A percentile compares a stretch with the other conserved stretches of the same genome.
Conservation (phyloP, 2,888 invertebrate genomes). For the Byasa hedistus region DNA sequence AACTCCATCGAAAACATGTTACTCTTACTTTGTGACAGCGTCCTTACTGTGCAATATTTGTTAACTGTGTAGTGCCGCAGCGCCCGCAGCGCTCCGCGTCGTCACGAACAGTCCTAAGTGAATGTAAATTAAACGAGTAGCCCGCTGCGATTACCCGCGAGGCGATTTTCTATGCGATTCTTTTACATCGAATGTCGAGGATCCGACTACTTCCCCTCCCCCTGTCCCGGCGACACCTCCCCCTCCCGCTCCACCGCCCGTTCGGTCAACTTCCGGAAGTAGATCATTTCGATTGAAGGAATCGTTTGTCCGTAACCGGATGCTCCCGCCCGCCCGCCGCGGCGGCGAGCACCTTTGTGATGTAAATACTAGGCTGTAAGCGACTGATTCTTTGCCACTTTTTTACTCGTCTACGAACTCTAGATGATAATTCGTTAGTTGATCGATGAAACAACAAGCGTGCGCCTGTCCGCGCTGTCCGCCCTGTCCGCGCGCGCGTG, state of each 20-base stretch:
- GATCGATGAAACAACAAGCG: constrained; percentile 40
- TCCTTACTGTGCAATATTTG: no score
- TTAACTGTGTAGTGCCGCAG: no score
- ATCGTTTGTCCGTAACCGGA: constrained; percentile 30
- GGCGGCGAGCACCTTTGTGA: constrained; percentile 42
- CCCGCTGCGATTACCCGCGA: constrained; percentile 23
- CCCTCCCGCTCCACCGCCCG: background rate
- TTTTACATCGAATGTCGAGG: constrained; percentile 28
- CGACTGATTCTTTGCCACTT: constrained; percentile 77
- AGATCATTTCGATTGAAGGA: constrained; percentile 23
- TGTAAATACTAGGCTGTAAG: constrained; percentile 74
- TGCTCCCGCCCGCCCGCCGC: constrained; percentile 34
- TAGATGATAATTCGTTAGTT: constrained; percentile 48
- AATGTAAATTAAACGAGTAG: constrained; percentile 40
- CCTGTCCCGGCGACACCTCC: background rate
- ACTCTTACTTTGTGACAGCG: no score
- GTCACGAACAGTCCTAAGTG: constrained; percentile 55
- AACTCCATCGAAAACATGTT: constrained; percentile 44
- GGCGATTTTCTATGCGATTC: constrained; percentile 27
- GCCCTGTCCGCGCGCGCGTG: no score
- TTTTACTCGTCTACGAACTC: constrained; percentile 74
- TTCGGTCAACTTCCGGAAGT: constrained; percentile 4
- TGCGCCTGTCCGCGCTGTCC: no score
- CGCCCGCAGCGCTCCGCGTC: constrained; percentile 94
- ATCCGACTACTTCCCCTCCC: constrained; percentile 27